Evolutionary conservation across 2,888 invertebrate genomes (phyloP).

Genomic region (Agriopis aurantiaria): DNA sequence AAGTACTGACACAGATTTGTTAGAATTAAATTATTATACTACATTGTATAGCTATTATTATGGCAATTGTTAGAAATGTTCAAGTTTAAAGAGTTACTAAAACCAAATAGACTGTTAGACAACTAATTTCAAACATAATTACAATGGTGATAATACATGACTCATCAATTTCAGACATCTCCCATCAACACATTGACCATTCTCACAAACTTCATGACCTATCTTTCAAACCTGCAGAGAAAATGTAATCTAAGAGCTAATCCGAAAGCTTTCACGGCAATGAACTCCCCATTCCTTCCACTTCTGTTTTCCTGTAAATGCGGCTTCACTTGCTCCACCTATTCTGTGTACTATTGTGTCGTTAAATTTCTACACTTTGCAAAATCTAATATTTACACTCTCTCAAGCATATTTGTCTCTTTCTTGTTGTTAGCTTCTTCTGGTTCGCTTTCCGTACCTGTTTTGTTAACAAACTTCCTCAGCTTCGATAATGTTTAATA

Average conservation of each 20-base stretch:
- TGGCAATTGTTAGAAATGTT: constrained; percentile 31
- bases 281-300: constrained; percentile 64
- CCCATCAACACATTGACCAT: constrained; percentile 60
- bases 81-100: constrained; percentile 9
- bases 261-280: constrained; percentile 68
- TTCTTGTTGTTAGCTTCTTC: constrained; percentile 46
- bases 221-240: constrained; percentile 37
- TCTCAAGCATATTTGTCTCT: constrained; percentile 55
- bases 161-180: constrained; percentile 53
- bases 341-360: constrained; percentile 46
- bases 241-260: constrained; percentile 38
- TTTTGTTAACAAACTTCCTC: constrained; percentile 47
- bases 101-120: constrained; percentile 35
- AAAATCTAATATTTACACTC: constrained; percentile 40
- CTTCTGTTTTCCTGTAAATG: constrained; percentile 69
- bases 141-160: constrained; percentile 45
- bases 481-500: constrained; percentile 22
- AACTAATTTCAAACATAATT: constrained; percentile 17
- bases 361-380: constrained; percentile 30
- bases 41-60: constrained; percentile 36
- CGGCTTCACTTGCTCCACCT: constrained; percentile 71
- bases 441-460: constrained; percentile 45
- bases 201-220: constrained; percentile 38
- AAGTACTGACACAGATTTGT: constrained; percentile 44
- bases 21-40: constrained; percentile 38